A percentile compares a stretch with the other conserved stretches of the same genome.
These are phyloP conservation scores for Hycleus cichorii DNA, from an alignment of 1,140 invertebrate species.

Conservation along the genomic window DNA sequence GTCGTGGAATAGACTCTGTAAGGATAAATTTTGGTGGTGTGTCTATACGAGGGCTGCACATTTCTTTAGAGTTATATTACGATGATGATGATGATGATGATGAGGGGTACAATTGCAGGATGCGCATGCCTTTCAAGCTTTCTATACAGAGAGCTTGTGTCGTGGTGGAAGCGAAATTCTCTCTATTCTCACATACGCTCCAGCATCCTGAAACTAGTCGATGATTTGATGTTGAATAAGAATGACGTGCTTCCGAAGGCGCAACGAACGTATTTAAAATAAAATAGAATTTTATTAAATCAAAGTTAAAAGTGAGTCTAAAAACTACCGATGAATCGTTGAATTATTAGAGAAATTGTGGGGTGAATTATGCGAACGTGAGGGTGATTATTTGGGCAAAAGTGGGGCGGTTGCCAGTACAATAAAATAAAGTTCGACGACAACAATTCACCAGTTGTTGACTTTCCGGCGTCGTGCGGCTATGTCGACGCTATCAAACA, in stretches of 20 bases:
- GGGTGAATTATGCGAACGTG: too few relatives aligned
- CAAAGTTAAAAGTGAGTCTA: too few relatives aligned
- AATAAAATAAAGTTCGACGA: neutral
- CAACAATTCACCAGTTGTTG: neutral
- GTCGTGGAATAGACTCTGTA: constrained; percentile 21
- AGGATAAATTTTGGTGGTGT: constrained; percentile 23
- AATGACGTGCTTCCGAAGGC: neutral
- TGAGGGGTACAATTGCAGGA: constrained; percentile 22
- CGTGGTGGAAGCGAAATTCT: neutral
- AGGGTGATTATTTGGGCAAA: too few relatives aligned
- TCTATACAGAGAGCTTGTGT: constrained; percentile 14
- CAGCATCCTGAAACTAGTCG: constrained; percentile 27
- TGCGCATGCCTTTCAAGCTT: constrained; percentile 23
- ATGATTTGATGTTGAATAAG: constrained; percentile 3
- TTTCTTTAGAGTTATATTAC: constrained; percentile 17
- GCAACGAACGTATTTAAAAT: too few relatives aligned
- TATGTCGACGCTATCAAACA: too few relatives aligned
- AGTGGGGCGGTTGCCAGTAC: neutral
- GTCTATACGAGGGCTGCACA: constrained; percentile 20
- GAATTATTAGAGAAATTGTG: too few relatives aligned
- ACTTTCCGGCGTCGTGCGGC: too few relatives aligned
- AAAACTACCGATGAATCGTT: too few relatives aligned
- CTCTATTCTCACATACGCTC: constrained; percentile 15
- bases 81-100: constrained; percentile 13
- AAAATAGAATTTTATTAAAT: too few relatives aligned